Conservation (phyloP, 2,888 invertebrate species). For the Unio pictorum region DNA sequence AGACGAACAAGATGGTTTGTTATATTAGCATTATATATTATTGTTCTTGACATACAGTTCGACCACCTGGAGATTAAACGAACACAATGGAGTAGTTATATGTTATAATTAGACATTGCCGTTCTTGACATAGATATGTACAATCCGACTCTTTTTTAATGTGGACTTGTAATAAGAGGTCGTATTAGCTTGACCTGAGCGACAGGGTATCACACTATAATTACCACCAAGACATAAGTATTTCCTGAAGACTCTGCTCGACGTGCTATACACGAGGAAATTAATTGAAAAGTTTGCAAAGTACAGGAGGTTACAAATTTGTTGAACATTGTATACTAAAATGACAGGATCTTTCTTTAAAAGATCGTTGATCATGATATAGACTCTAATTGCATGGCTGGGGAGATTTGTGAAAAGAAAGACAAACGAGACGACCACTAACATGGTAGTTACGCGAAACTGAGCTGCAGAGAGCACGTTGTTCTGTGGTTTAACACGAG, state of each 20-base stretch:
- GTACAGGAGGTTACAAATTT: conserved; percentile 51
- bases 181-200: no score
- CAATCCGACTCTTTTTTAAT: no score
- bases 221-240: no score
- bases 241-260: conserved; percentile 51
- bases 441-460: conserved; percentile 54
- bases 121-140: no score
- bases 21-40: no score
- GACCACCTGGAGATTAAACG: no score
- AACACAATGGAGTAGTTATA: no score
- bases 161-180: no score
- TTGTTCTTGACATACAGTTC: no score
- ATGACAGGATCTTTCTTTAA: conserved; percentile 18
- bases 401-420: conserved; percentile 62
- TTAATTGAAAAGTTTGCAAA: conserved; percentile 55
- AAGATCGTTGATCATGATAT: conserved; percentile 41
- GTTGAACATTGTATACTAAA: conserved; percentile 40
- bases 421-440: conserved; percentile 60
- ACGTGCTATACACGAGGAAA: conserved; percentile 48
- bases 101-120: no score
- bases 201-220: no score
- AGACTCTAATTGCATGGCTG: conserved; percentile 57
- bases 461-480: conserved; percentile 44
- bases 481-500: conserved; percentile 12
- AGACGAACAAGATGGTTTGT: no score